phyloP scores from a whole-genome alignment of 37 sponge, comb jelly and placozoan genomes.

The Cliona cf. orientalis region DNA sequence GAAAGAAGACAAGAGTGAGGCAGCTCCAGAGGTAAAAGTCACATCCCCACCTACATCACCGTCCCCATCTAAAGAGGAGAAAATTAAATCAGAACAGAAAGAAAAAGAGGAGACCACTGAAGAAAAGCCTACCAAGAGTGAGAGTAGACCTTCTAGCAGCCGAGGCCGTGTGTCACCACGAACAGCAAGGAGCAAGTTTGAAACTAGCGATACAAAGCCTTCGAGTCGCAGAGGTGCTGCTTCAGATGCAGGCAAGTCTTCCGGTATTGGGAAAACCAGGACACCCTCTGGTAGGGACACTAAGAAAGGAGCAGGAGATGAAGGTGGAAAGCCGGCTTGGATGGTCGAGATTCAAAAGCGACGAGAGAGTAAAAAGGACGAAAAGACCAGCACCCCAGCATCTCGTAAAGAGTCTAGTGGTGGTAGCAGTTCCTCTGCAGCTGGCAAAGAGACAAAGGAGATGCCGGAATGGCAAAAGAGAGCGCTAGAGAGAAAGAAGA shows the following conservation, averaged over 20 bases:
- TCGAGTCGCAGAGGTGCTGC: too few relatives aligned
- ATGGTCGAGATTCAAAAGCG: slow-evolving; percentile 38
- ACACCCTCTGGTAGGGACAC: not conserved
- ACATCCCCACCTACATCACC: not conserved
- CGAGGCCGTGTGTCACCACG: too few relatives aligned
- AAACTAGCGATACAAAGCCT: too few relatives aligned
- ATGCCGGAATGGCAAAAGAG: slow-evolving; percentile 56
- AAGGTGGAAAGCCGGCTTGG: slow-evolving; percentile 38
- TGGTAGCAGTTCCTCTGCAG: not conserved
- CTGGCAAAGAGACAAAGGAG: not conserved
- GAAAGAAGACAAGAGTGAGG: not conserved
- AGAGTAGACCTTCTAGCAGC: too few relatives aligned
- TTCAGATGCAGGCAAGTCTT: slow-evolving; percentile 7
- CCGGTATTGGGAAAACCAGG: not conserved
- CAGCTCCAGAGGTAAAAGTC: not conserved
- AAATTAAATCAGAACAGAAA: not conserved
- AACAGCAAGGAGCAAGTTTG: too few relatives aligned
- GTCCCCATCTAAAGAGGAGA: not conserved
- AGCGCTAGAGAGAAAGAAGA: slow-evolving; percentile 46
- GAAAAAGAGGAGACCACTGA: not conserved
- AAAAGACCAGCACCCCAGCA: not conserved
- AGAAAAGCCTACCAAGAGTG: slow-evolving; percentile 9
- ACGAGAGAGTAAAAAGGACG: slow-evolving; percentile 1
- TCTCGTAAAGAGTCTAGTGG: not conserved
- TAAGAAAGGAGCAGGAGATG: not conserved